phyloP scores from a whole-genome alignment of 2,888 invertebrate genomes.

The Noctua pronuba region DNA sequence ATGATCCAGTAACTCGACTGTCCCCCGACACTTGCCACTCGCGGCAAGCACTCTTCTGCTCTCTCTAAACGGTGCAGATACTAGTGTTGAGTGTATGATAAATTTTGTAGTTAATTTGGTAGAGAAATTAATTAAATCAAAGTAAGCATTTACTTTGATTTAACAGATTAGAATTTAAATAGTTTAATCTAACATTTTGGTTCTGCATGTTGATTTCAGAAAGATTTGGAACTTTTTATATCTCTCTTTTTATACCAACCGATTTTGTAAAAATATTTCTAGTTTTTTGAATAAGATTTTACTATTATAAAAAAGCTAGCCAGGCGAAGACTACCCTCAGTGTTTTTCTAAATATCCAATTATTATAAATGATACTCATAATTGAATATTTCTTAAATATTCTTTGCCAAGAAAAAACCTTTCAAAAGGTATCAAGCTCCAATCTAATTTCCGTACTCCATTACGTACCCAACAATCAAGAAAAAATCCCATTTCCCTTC shows the following conservation, averaged over 20 bases:
- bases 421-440: neutral
- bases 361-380: neutral
- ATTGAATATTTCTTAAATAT: neutral
- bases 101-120: slow-evolving; percentile 9
- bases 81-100: slow-evolving; percentile 15
- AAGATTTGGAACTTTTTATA: neutral
- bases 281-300: neutral
- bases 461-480: neutral
- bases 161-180: neutral
- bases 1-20: slow-evolving; percentile 36
- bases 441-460: neutral
- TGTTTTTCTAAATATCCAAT: neutral
- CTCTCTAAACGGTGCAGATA: slow-evolving; percentile 14
- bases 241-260: neutral
- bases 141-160: neutral
- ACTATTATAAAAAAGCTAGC: neutral
- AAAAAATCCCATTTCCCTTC: neutral
- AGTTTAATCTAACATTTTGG: slow-evolving; percentile 2
- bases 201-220: neutral
- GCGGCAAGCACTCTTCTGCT: neutral
- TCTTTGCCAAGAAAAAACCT: neutral
- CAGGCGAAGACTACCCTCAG: neutral
- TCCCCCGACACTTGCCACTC: slow-evolving; percentile 29
- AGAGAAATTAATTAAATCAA: neutral
- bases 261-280: neutral